Evolutionary conservation across 2,797 vertebrate genomes (phyloP), one percentile per base, ranked within the genome.

Genomic region (Brachymystax lenok): DNA sequence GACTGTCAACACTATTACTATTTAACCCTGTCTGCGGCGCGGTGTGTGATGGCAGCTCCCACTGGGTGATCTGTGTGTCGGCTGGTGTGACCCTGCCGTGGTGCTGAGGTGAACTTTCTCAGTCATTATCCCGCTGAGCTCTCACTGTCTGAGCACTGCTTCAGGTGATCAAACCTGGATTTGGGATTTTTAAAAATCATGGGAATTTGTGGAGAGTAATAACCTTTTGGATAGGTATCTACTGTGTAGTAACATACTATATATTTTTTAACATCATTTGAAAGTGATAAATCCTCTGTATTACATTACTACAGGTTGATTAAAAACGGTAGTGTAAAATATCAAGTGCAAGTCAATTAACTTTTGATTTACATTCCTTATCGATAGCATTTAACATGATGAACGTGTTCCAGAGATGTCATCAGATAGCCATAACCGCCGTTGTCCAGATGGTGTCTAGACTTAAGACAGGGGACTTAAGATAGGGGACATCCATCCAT

Each of bases 391-490:
- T 77, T 86, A 69, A 81, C 40, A 33, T 67, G 50, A 13, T 6
- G 51, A 77, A 64, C 81, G 64, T 68, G 77, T 84, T 83, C 75
- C n/a, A 54, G 74, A 59, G 63, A 83, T 40, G 66, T 56, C 69
- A 83, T 74, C 33, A 71, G 78, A 88, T 83, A 83, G 78, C 52
- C 64, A 14, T 74, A 80, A 86, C 84, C 79, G 81, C 71, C 73
- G 46, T 76, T 73, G 71, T 85, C 87, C 87, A 91, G 88, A 91
- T 90, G 86, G 90, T 63, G 85, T 93, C 91, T 92, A 89, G 89
- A 91, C 90, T 52, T 54, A 77, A 46, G 10, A 46, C 2, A 46
- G 40, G 10, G 59, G 79, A 83, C 79, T 52, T 71, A 27, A 82
- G 88, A 87, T 85, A 86, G 78, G 54, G 19, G 78, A 86, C 80